Evolutionary conservation across 2,888 invertebrate genomes (phyloP).

Genomic region (Amiota mariae): DNA sequence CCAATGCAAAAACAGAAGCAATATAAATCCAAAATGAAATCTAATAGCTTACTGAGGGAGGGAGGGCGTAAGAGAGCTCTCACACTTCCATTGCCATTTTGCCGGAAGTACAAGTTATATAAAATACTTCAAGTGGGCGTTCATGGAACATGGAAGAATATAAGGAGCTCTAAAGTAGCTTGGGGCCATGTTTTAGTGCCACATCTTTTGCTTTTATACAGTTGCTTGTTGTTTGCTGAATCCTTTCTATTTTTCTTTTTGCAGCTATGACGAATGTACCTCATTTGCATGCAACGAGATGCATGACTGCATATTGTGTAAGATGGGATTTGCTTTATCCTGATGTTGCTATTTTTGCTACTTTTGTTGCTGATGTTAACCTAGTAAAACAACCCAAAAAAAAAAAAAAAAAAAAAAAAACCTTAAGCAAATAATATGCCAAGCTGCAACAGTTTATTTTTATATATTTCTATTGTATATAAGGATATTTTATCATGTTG

Average conservation of each 20-base stretch:
- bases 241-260: constrained; percentile 28
- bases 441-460: constrained; percentile 11
- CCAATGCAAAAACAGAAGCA: not conserved
- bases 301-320: constrained; percentile 7
- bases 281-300: constrained; percentile 27
- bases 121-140: not conserved
- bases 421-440: not conserved
- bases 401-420: not conserved
- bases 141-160: not conserved
- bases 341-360: constrained; percentile 30
- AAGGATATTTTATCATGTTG: too few species aligned
- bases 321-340: not conserved
- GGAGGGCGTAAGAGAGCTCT: too few species aligned
- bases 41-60: not conserved
- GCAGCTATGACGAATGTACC: constrained; percentile 14
- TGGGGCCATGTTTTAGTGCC: not conserved
- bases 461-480: constrained; percentile 30
- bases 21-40: constrained; percentile 1
- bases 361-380: constrained; percentile 35
- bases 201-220: not conserved
- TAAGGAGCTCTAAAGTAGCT: too few species aligned
- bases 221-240: constrained; percentile 11
- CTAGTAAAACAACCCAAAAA: too few species aligned
- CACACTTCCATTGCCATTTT: constrained; percentile 5
- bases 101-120: not conserved